A percentile compares a stretch with the other conserved stretches of the same genome.
phyloP scores from a whole-genome alignment of 2,888 invertebrate genomes.

The Blera fallax region DNA sequence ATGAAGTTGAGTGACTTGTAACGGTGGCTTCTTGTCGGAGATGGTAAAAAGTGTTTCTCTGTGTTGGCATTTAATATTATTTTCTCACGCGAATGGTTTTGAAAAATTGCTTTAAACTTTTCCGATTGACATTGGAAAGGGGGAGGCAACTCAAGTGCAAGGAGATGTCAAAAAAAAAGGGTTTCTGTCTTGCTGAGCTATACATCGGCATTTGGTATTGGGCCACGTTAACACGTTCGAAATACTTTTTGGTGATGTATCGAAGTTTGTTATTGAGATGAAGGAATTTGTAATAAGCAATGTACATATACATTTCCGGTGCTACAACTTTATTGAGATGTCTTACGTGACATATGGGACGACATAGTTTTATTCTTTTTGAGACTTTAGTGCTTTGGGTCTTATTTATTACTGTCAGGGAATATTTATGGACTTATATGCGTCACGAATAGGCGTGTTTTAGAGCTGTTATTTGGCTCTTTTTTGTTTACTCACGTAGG shows the following conservation, averaged over 20 bases:
- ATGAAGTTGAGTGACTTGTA: not conserved
- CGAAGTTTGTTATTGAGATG: not conserved
- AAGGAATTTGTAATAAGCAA: not conserved
- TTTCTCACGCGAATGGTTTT: slow-evolving; percentile 11
- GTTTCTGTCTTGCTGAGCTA: not conserved
- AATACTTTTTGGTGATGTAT: not conserved
- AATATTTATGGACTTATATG: not conserved
- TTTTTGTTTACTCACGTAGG: too few relatives aligned
- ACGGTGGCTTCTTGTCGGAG: not conserved
- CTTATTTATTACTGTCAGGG: not conserved
- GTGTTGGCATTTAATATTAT: slow-evolving; percentile 18
- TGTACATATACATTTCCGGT: not conserved
- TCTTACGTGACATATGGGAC: not conserved
- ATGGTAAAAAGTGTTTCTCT: not conserved
- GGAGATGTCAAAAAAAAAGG: not conserved
- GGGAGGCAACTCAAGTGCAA: not conserved
- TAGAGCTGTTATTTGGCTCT: too few relatives aligned
- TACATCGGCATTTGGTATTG: not conserved
- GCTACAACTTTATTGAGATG: not conserved
- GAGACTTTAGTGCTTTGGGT: not conserved
- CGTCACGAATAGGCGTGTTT: not conserved
- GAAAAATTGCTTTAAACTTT: not conserved
- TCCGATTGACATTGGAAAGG: not conserved
- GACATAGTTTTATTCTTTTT: not conserved
- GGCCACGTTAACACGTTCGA: not conserved